Evolutionary conservation across 2,797 vertebrate genomes (phyloP).

Genomic region (Labeo calbasu): DNA sequence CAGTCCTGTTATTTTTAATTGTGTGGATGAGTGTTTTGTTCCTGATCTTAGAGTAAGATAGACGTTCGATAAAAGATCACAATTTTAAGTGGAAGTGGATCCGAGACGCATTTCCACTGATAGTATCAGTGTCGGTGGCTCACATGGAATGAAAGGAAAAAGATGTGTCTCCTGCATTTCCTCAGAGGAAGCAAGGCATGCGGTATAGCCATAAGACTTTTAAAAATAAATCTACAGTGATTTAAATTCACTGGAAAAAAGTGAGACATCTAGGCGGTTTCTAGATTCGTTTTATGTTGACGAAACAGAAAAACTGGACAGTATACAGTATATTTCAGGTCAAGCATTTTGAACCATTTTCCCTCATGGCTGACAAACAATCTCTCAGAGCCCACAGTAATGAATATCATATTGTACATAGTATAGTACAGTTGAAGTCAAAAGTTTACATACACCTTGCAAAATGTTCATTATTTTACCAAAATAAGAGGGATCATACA

Average conservation of each 20-base stretch:
- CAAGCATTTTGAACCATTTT: not conserved
- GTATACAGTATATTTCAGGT: not conserved
- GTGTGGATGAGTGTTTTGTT: slow-evolving; percentile 71
- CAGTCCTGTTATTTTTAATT: slow-evolving; percentile 64
- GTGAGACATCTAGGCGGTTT: not conserved
- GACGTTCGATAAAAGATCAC: slow-evolving; percentile 1
- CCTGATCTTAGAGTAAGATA: slow-evolving; percentile 58
- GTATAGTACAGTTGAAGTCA: too few relatives aligned
- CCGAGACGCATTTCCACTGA: not conserved
- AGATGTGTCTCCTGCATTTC: not conserved
- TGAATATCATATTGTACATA: not conserved
- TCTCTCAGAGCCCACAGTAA: not conserved
- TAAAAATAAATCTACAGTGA: too few relatives aligned
- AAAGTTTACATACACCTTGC: too few relatives aligned
- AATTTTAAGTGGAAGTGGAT: slow-evolving; percentile 19
- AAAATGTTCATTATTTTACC: too few relatives aligned
- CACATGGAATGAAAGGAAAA: not conserved
- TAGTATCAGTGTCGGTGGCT: slow-evolving; percentile 1
- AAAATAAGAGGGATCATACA: too few relatives aligned
- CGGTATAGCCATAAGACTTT: not conserved
- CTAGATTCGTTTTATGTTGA: not conserved
- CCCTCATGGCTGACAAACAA: not conserved
- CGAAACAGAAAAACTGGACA: not conserved
- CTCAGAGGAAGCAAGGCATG: not conserved
- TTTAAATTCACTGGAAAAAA: not conserved